These are phyloP conservation scores for Jacana jacana DNA, from an alignment of 2,113 vertebrate genomes.

Conservation along the genomic window DNA sequence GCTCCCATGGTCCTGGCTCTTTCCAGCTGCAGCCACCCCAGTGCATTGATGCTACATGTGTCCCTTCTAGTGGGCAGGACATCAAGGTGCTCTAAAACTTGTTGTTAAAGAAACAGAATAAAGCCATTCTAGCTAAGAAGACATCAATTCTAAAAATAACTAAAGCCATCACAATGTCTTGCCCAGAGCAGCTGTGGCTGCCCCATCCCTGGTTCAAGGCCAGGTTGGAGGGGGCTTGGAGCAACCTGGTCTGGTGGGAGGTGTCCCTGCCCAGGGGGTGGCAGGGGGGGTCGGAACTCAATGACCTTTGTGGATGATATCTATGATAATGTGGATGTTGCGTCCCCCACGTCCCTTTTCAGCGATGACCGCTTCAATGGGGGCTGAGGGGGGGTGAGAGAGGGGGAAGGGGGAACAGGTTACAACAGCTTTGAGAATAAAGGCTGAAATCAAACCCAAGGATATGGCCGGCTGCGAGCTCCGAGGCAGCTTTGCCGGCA, in stretches of 20 bases:
- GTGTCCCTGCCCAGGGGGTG: too few species aligned
- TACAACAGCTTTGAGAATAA: neutral
- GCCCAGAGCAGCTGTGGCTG: too few species aligned
- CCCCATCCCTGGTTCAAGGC: too few species aligned
- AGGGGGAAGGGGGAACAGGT: neutral
- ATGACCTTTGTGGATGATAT: too few species aligned
- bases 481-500: fast-evolving
- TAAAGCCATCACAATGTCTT: neutral
- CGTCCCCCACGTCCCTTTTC: too few species aligned
- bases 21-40: fast-evolving
- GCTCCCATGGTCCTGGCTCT: neutral
- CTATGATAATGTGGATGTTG: too few species aligned
- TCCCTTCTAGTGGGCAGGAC: neutral
- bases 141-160: neutral
- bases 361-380: fast-evolving
- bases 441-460: neutral
- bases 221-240: too few species aligned
- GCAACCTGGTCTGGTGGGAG: too few species aligned
- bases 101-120: neutral
- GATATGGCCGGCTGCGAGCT: fast-evolving
- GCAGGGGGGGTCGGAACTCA: too few species aligned
- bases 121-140: neutral
- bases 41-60: neutral
- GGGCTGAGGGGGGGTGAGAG: too few species aligned
- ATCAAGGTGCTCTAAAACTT: neutral